Base-by-base conservation (phyloP, 2,113 vertebrate species). In the Sylvietta virens region DNA sequence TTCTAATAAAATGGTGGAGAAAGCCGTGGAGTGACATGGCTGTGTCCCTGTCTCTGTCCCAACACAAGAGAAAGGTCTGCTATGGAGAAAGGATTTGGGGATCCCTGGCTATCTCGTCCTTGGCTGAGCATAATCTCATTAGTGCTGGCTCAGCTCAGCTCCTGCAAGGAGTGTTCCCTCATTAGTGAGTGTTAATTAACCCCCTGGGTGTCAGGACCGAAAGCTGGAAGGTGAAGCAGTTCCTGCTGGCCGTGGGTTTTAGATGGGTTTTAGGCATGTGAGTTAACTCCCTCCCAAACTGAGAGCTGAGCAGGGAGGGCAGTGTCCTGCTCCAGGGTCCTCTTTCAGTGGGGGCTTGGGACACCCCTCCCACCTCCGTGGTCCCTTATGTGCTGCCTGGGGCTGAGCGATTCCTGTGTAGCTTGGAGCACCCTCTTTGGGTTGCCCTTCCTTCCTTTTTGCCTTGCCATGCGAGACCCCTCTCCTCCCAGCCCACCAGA, bases 1-100 rank as follows among this genome's bases (percentile, higher is more conserved):
- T 86, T 90, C 66, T 81, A 96, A 96, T 97, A 97, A 97, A 97
- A 58, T 3, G 1, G 33, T 90, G 92, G 85, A 96, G 95, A 92
- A 95, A 96, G 57, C 79, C 90, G 82, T 83, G 57, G 76, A 94
- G 60, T 3, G 1, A 57, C 1, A 8, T 78, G 60, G 56, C 92
- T 74, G 64, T 77, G 66, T 82, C 76, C 61, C 47, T 64, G 44
- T 74, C 70, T 64, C 69, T 92, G 77, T 60, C 44, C 44, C n/a
- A 56, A 35, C 10, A 35, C 1, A 12, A 83, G 58, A 81, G 51
- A 74, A 48, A 45, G 17, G 44, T 81, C 53, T 87, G 40, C 73
- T 17, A 11, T 28, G 15, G 42, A n/a, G 28, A 21, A 23, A 53
- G 33, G 61, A 81, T 66, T 47, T 86, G 62, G 54, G 42, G 39